Conservation (phyloP, 2,113 vertebrate species). For the Trematomus loennbergii region DNA sequence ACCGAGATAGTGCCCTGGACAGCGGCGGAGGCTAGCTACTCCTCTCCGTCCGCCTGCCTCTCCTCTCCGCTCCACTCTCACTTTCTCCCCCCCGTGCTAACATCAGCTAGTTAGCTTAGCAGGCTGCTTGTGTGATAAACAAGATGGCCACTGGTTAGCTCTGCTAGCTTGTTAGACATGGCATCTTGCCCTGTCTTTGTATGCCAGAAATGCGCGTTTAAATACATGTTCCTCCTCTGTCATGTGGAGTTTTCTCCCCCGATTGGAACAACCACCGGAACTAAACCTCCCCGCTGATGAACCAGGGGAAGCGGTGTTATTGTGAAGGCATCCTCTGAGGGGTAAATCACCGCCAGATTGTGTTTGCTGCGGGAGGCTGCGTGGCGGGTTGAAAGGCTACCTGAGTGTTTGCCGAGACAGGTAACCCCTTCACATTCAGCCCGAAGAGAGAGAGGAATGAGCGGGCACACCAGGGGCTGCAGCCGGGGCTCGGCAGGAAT, state of each 20-base stretch:
- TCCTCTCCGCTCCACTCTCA: constrained; percentile 59
- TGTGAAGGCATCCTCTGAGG: no score
- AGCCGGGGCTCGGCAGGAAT: no score
- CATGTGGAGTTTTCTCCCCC: not conserved
- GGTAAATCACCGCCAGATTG: no score
- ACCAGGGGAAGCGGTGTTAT: not conserved
- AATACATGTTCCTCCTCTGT: not conserved
- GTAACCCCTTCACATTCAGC: no score
- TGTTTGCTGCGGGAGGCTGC: no score
- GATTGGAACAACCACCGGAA: not conserved
- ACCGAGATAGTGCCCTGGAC: no score
- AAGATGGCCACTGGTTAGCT: constrained; percentile 86
- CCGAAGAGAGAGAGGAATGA: no score
- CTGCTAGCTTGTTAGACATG: constrained; percentile 65
- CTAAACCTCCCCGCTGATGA: not conserved
- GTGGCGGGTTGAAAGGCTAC: no score
- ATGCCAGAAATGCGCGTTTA: constrained; percentile 28
- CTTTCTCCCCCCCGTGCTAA: constrained; percentile 56
- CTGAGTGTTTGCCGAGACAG: no score
- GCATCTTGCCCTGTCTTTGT: constrained; percentile 80
- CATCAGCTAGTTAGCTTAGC: constrained; percentile 53
- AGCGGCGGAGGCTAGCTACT: no score
- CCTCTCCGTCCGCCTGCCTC: not conserved
- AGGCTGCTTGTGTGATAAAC: constrained; percentile 71
- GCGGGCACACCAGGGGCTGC: no score